phyloP scores from a whole-genome alignment of 2,888 invertebrate species.

The Ormyrus pomaceus region DNA sequence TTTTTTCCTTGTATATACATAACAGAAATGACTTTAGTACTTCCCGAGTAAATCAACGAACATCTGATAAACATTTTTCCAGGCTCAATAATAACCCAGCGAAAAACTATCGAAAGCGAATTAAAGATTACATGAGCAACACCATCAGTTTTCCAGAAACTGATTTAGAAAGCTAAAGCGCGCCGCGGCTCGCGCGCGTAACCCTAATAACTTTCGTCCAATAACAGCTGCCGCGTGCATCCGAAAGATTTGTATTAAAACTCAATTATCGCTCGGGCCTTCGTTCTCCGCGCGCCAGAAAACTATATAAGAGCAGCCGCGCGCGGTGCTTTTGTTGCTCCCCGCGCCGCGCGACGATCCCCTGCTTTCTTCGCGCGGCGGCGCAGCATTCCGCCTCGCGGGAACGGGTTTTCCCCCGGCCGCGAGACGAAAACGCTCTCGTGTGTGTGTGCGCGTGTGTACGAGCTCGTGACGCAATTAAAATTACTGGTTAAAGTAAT shows the following conservation, averaged over 20 bases:
- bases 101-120: background rate
- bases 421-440: conserved; percentile 18
- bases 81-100: background rate
- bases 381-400: conserved; percentile 36
- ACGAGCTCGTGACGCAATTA: conserved; percentile 51
- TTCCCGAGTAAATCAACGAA: too few species aligned
- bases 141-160: conserved; percentile 6
- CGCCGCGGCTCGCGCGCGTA: too few species aligned
- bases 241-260: conserved; percentile 28
- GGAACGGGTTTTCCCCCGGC: conserved; percentile 44
- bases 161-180: conserved; percentile 11
- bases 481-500: conserved; percentile 53
- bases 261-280: conserved; percentile 1
- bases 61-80: background rate
- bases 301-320: background rate
- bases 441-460: background rate
- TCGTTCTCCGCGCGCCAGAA: background rate
- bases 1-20: too few species aligned
- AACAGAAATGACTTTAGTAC: too few species aligned
- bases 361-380: conserved; percentile 23
- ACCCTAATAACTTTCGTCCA: background rate
- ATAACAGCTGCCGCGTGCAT: background rate
- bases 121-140: background rate
- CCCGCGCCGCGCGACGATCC: conserved; percentile 7
- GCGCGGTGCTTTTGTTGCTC: conserved; percentile 17